Conservation (phyloP, 1,140 invertebrate species). For the Venturia canescens region DNA sequence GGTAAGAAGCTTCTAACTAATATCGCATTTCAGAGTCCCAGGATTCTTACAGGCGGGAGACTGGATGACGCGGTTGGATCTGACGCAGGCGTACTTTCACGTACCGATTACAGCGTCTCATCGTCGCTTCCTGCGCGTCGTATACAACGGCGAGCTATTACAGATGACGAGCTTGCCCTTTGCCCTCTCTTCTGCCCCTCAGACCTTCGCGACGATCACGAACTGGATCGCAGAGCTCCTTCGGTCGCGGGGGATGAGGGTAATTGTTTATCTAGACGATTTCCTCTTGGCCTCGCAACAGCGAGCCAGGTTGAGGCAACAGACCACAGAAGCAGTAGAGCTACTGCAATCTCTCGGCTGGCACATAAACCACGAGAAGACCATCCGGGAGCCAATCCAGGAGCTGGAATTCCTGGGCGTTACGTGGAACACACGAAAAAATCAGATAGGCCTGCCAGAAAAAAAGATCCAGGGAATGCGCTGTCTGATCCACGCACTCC, state of each 20-base stretch:
- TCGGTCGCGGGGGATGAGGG: constrained; percentile 52
- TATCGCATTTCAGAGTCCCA: constrained; percentile 58
- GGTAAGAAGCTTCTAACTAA: constrained; percentile 58
- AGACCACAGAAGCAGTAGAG: constrained; percentile 52
- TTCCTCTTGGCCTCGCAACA: constrained; percentile 58
- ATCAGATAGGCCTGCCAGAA: constrained; percentile 43
- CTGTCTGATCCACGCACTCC: not conserved
- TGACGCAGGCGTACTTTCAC: constrained; percentile 65
- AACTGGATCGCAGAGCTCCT: constrained; percentile 67
- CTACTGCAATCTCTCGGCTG: constrained; percentile 57
- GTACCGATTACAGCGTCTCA: constrained; percentile 60
- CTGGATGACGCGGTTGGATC: constrained; percentile 64
- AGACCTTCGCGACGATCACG: constrained; percentile 63
- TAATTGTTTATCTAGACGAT: constrained; percentile 62
- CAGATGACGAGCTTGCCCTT: constrained; percentile 61
- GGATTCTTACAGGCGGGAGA: constrained; percentile 61
- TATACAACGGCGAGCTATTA: constrained; percentile 55
- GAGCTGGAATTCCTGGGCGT: constrained; percentile 57
- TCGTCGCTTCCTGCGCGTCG: constrained; percentile 59
- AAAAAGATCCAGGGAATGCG: constrained; percentile 36
- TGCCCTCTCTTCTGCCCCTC: constrained; percentile 64
- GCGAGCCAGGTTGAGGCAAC: constrained; percentile 43
- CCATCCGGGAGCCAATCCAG: constrained; percentile 42
- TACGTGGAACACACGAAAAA: constrained; percentile 42
- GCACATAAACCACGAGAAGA: constrained; percentile 56